A percentile compares a stretch with the other conserved stretches of the same genome.
Evolutionary conservation across 2,888 invertebrate species (phyloP).

Genomic region (Penaeus monodon): DNA sequence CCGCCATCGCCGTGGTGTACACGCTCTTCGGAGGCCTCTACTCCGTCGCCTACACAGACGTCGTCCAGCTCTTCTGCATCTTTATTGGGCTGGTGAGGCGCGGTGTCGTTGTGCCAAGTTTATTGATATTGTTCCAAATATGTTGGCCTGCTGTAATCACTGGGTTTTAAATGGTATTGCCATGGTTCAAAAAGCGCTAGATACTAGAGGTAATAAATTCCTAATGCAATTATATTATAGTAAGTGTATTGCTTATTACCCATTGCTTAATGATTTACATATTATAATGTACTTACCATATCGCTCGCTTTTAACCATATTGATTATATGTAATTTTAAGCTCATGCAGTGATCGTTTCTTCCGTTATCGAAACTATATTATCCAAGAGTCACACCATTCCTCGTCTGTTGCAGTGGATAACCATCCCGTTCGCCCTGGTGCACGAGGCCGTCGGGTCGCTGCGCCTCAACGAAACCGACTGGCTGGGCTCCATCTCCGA

Average conservation of each 20-base stretch:
- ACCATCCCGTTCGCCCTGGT: slow-evolving; percentile 96
- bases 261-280: no score
- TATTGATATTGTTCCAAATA: no score
- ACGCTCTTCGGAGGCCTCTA: slow-evolving; percentile 80
- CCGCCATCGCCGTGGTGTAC: slow-evolving; percentile 77
- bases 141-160: no score
- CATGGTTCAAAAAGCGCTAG: no score
- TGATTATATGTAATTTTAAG: no score
- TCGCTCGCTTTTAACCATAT: background rate
- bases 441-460: slow-evolving; percentile 83
- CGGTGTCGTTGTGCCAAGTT: no score
- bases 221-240: no score
- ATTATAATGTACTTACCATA: no score
- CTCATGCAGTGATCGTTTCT: background rate
- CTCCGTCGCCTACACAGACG: slow-evolving; percentile 81
- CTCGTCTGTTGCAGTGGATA: slow-evolving; percentile 80
- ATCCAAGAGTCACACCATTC: no score
- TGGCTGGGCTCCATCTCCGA: slow-evolving; percentile 84
- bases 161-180: no score
- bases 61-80: slow-evolving; percentile 78
- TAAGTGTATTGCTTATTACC: no score
- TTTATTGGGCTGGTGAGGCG: slow-evolving; percentile 74
- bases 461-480: slow-evolving; percentile 80
- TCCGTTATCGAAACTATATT: background rate
- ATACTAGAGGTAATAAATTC: no score